Evolutionary conservation across 1,140 invertebrate species (phyloP), one percentile per base, ranked within the genome.

Genomic region (Temnothorax curvispinosus): DNA sequence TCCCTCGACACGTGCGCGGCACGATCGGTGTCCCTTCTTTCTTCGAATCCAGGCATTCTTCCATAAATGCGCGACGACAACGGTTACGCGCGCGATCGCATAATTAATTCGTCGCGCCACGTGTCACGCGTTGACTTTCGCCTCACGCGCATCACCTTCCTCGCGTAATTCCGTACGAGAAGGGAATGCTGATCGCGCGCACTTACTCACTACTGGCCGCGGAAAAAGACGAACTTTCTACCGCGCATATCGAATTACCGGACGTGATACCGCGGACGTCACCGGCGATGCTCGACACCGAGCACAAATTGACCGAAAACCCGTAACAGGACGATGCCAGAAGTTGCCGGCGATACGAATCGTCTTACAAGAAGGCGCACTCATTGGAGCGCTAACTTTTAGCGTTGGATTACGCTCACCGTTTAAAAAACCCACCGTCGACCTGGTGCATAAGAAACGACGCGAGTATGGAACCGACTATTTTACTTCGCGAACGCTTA

Each of bases 101-200:
- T 93, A 94, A 94, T 93, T 92, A 93, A 94, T 93, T 89, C 90
- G 82, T 64, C 54, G 78, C 85, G 93, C 93, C 93, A 93, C 93
- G 93, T 93, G 93, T 92, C 92, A 74, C 60, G 88, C 62, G 86
- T 94, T 90, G 76, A 41, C 44, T 93, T 86, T 88, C 93, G 82
- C 74, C 87, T 94, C 93, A 94, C 92, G 93, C 85, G 77, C 90
- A 78, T 80, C 87, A 88, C 72, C 92, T 93, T 92, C 91, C 86
- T 88, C 89, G 62, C 78, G 87, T 89, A 80, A 91, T 90, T 88
- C 69, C 35, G 75, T 86, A 88, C 80, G 78, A 84, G 76, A 18
- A 71, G 41, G 60, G 81, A 90, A 88, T 87, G 78, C 82, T 77
- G 88, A 81, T 87, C 67, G 76, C 72, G 75, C 69, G 71, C 60